Percentiles rank a stretch among this genome's conserved stretches.
phyloP scores from a whole-genome alignment of 2,888 invertebrate genomes.

The Bombyx huttoni region DNA sequence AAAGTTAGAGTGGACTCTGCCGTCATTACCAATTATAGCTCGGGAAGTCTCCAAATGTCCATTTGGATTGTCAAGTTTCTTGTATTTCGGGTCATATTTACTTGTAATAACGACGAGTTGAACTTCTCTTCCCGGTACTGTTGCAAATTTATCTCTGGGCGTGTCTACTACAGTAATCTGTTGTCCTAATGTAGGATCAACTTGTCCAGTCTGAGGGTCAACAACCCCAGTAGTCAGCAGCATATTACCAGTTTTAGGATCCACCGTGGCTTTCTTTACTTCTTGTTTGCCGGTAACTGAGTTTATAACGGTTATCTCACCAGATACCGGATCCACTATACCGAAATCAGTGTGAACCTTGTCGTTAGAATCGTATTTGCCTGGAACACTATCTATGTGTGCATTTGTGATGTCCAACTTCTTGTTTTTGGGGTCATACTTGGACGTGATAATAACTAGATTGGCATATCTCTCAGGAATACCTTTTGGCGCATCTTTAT shows the following conservation, averaged over 20 bases:
- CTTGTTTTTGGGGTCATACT: constrained; percentile 70
- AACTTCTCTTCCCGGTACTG: constrained; percentile 58
- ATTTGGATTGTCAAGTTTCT: constrained; percentile 66
- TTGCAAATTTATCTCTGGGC: constrained; percentile 48
- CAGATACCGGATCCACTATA: constrained; percentile 69
- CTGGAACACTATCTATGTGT: constrained; percentile 49
- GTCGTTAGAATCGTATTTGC: constrained; percentile 52
- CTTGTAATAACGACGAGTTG: constrained; percentile 67
- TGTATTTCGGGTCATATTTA: constrained; percentile 71
- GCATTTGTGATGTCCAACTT: constrained; percentile 66
- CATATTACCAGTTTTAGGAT: constrained; percentile 75
- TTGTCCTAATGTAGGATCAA: constrained; percentile 70
- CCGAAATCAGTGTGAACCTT: constrained; percentile 74
- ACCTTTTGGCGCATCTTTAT: constrained; percentile 56
- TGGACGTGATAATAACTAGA: constrained; percentile 70
- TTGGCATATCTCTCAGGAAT: constrained; percentile 60
- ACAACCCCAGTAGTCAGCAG: constrained; percentile 69
- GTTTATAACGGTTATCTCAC: constrained; percentile 72
- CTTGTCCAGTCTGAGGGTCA: constrained; percentile 70
- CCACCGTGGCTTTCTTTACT: constrained; percentile 74
- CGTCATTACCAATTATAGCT: constrained; percentile 46
- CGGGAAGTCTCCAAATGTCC: constrained; percentile 63
- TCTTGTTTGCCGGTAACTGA: constrained; percentile 76
- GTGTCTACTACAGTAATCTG: constrained; percentile 59
- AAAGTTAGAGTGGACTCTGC: constrained; percentile 65